A percentile compares a stretch with the other conserved stretches of the same genome.
These are phyloP conservation scores for Stratiolaelaps scimitus DNA, from an alignment of 1,140 invertebrate species.

Conservation along the genomic window DNA sequence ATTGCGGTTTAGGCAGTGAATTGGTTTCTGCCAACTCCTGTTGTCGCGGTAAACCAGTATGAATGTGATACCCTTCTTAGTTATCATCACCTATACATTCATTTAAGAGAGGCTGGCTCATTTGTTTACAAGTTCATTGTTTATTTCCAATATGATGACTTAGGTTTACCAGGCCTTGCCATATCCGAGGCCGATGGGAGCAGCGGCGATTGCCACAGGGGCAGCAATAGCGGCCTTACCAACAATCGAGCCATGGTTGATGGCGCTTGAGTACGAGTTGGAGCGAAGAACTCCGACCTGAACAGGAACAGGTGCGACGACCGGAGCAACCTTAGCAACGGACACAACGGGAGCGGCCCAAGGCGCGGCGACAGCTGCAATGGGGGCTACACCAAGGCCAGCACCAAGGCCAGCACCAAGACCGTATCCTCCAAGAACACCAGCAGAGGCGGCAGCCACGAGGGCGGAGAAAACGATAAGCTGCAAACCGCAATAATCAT, in stretches of 20 bases:
- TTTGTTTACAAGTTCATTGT: too few relatives aligned
- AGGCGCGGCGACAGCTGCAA: background rate
- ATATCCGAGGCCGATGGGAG: background rate
- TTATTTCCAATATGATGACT: too few relatives aligned
- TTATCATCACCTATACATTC: too few relatives aligned
- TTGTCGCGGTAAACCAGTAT: too few relatives aligned
- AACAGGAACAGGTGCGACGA: background rate
- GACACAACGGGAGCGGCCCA: background rate
- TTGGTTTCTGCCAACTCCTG: too few relatives aligned
- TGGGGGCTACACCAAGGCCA: background rate
- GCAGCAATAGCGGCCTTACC: background rate
- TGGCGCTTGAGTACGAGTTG: slow-evolving; percentile 2
- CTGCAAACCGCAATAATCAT: background rate
- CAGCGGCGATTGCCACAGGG: background rate
- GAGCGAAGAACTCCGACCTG: background rate
- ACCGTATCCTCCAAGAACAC: background rate
- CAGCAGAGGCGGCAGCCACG: slow-evolving; percentile 12
- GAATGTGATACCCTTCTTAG: too few relatives aligned
- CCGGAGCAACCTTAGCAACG: background rate
- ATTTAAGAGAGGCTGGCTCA: too few relatives aligned
- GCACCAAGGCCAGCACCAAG: background rate
- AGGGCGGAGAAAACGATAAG: slow-evolving; percentile 11
- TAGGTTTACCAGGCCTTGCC: too few relatives aligned
- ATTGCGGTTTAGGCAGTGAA: too few relatives aligned
- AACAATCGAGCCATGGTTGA: slow-evolving; percentile 5